These are phyloP conservation scores for Limnephilus marmoratus DNA, from an alignment of 2,888 invertebrate species.

Conservation along the genomic window DNA sequence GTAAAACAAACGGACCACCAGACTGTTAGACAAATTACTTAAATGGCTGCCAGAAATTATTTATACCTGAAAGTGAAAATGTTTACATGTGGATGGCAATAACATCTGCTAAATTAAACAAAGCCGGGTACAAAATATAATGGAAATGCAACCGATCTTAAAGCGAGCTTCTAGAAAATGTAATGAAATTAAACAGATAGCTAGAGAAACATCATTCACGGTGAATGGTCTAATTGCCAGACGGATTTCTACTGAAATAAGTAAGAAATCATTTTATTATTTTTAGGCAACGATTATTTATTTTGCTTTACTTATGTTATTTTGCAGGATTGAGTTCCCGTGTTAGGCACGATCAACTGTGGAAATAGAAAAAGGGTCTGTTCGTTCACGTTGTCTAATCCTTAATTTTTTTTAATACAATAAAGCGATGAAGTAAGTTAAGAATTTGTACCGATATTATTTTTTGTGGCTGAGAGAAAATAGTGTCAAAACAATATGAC, in stretches of 20 bases:
- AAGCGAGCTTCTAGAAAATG: background rate
- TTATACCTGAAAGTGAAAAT: constrained; percentile 17
- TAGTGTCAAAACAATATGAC: background rate
- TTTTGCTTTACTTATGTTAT: background rate
- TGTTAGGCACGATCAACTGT: background rate
- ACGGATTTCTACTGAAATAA: background rate
- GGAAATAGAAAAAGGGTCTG: background rate
- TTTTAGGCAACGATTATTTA: background rate
- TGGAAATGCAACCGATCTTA: background rate
- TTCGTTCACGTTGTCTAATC: background rate
- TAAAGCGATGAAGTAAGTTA: too few relatives aligned
- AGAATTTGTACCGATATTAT: too few relatives aligned
- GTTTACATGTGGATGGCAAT: background rate
- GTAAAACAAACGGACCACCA: background rate
- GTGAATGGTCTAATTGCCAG: background rate
- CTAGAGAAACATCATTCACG: background rate
- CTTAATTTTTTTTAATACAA: background rate
- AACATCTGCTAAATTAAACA: background rate
- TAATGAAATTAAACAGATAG: background rate
- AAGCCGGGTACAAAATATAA: background rate
- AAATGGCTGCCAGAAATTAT: background rate
- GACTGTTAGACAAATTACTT: background rate
- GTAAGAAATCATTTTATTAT: background rate
- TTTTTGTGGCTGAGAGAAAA: too few relatives aligned
- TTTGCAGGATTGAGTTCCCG: background rate